Conservation (phyloP, 2,113 vertebrate species). For the Tetraodon nigroviridis region DNA sequence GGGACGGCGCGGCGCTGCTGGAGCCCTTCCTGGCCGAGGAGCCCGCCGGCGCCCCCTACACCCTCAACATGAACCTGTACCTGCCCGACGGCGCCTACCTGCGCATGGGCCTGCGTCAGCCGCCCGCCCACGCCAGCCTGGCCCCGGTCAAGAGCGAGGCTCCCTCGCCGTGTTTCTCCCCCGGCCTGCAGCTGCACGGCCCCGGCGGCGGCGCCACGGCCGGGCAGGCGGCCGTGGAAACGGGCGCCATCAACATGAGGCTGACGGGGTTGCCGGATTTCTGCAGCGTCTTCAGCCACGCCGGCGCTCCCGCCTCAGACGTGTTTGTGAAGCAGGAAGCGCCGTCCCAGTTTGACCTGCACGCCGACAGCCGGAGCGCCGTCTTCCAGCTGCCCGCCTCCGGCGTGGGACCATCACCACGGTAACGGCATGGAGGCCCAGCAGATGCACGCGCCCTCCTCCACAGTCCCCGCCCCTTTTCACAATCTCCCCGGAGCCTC, state of each 20-base stretch:
- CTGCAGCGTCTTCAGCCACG: constrained; percentile 91
- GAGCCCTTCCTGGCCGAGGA: constrained; percentile 91
- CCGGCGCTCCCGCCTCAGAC: constrained; percentile 59
- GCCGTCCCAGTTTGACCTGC: constrained; percentile 67
- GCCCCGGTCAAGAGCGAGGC: constrained; percentile 90
- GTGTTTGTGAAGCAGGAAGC: constrained; percentile 97
- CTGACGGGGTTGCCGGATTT: constrained; percentile 88
- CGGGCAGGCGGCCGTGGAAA: constrained; percentile 60
- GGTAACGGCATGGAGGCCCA: constrained; percentile 64
- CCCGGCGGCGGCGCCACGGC: constrained; percentile 52
- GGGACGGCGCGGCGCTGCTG: constrained; percentile 81
- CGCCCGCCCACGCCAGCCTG: constrained; percentile 61
- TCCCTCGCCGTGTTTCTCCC: constrained; percentile 75
- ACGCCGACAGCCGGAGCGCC: constrained; percentile 76
- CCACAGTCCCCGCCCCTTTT: constrained; percentile 55
- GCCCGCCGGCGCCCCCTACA: constrained; percentile 83
- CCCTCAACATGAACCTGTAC: constrained; percentile 98
- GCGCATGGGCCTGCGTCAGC: constrained; percentile 87
- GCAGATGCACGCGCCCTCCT: constrained; percentile 50
- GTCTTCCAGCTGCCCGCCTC: constrained; percentile 92
- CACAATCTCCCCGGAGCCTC: constrained; percentile 71
- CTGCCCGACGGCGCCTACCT: constrained; percentile 89
- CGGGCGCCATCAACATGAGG: constrained; percentile 54
- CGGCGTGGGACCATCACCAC: constrained; percentile 84
- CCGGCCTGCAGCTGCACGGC: constrained; percentile 82